A percentile compares a stretch with the other conserved stretches of the same genome.
phyloP scores from a whole-genome alignment of 2,113 vertebrate genomes.

The Arothron firmamentum region DNA sequence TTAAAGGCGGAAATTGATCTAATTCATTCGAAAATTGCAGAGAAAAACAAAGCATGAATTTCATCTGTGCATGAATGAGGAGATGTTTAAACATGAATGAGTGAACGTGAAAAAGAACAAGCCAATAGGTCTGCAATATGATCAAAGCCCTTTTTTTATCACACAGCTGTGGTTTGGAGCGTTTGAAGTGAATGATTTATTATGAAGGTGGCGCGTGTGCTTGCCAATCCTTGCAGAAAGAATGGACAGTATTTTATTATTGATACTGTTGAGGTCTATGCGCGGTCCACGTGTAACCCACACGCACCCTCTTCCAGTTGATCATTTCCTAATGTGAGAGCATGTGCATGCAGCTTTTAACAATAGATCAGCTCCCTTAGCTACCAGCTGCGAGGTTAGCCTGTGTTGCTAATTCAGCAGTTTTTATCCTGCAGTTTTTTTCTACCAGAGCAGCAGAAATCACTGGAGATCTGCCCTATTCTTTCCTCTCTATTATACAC shows the following conservation, averaged over 20 bases:
- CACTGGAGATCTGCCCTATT: neutral
- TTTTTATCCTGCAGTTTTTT: neutral
- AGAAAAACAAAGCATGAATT: constrained; percentile 12
- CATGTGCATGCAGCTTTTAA: constrained; percentile 44
- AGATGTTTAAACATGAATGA: constrained; percentile 39
- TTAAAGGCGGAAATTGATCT: no score
- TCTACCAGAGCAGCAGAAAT: neutral
- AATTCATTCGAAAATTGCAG: constrained; percentile 21
- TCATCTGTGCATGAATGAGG: neutral
- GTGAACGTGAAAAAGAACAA: constrained; percentile 24
- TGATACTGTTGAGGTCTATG: constrained; percentile 45
- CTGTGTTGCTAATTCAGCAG: constrained; percentile 56
- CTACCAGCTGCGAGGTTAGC: constrained; percentile 61
- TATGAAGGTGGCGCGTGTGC: constrained; percentile 49
- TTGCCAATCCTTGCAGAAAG: constrained; percentile 41
- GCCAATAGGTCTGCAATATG: constrained; percentile 20
- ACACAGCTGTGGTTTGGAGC: constrained; percentile 51
- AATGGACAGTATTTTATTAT: constrained; percentile 36
- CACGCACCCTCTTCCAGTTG: constrained; percentile 45
- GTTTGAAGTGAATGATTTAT: constrained; percentile 73
- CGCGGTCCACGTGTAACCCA: constrained; percentile 39
- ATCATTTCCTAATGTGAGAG: constrained; percentile 63
- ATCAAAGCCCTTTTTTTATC: constrained; percentile 64
- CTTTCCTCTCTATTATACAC: neutral
- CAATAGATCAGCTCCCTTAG: constrained; percentile 32